phyloP scores from a whole-genome alignment of 2,888 invertebrate species.

The Caenorhabditis sinica region DNA sequence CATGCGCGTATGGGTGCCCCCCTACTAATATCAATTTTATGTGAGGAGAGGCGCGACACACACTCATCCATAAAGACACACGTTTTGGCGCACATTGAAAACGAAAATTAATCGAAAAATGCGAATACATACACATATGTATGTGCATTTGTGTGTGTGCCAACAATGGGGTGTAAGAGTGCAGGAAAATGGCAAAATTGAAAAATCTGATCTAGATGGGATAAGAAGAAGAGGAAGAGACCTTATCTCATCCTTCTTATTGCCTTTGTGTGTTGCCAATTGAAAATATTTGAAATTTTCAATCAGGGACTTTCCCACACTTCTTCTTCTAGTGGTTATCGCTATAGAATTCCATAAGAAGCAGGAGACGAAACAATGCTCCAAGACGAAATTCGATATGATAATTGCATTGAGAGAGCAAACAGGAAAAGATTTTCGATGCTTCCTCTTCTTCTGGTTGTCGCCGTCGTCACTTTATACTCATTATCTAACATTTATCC shows the following conservation, averaged over 20 bases:
- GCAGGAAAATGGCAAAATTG: constrained; percentile 52
- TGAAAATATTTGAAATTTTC: constrained; percentile 4
- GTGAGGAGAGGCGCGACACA: constrained; percentile 29
- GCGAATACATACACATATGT: constrained; percentile 43
- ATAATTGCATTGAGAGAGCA: constrained; percentile 74
- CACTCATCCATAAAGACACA: constrained; percentile 51
- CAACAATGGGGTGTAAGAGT: constrained; percentile 36
- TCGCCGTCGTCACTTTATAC: constrained; percentile 59
- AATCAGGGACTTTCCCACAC: constrained; percentile 17
- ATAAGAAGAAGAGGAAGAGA: too few relatives aligned
- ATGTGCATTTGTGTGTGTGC: constrained; percentile 36
- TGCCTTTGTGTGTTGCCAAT: constrained; percentile 46
- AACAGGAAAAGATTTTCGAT: constrained; percentile 47
- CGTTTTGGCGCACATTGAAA: constrained; percentile 53
- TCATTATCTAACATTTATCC: constrained; percentile 67
- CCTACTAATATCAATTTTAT: constrained; percentile 68
- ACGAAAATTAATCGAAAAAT: constrained; percentile 67
- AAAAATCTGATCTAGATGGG: constrained; percentile 67
- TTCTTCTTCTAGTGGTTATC: not conserved
- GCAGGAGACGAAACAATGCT: not conserved
- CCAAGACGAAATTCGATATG: constrained; percentile 74
- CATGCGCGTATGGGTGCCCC: constrained; percentile 47
- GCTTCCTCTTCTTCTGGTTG: not conserved
- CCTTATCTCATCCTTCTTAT: constrained; percentile 31
- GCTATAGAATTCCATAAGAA: not conserved